phyloP scores from a whole-genome alignment of 2,113 vertebrate genomes.

The Grantiella picta region DNA sequence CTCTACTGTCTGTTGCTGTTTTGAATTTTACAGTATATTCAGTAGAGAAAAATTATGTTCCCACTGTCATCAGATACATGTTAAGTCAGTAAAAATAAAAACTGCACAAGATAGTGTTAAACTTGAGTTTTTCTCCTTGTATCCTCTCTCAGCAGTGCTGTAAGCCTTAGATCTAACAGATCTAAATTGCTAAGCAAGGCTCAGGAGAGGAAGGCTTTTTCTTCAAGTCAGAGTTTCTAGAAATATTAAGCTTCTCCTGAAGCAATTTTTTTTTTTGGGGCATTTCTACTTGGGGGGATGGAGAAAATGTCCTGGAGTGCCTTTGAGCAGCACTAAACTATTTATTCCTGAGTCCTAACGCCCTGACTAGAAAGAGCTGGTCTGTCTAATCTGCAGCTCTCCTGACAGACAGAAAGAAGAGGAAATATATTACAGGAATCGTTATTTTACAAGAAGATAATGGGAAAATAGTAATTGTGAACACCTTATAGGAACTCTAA shows the following conservation, averaged over 20 bases:
- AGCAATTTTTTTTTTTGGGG: background rate
- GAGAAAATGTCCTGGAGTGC: background rate
- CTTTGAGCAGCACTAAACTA: background rate
- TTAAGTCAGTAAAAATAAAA: background rate
- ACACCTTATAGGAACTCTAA: background rate
- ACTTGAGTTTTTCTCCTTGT: background rate
- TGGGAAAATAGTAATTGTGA: background rate
- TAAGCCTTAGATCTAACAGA: background rate
- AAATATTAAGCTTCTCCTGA: background rate
- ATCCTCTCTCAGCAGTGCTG: background rate
- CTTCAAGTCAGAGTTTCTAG: background rate
- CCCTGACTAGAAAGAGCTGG: background rate
- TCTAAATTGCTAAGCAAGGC: background rate
- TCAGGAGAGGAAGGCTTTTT: background rate
- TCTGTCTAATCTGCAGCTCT: background rate
- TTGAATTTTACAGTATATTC: background rate
- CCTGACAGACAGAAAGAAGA: background rate
- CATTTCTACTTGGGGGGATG: accelerated
- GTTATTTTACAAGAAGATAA: background rate
- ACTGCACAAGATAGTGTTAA: background rate
- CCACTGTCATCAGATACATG: background rate
- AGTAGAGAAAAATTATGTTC: background rate
- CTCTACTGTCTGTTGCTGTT: background rate
- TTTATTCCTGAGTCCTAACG: background rate
- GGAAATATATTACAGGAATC: background rate